Conservation (phyloP, 2,888 invertebrate species). For the Saturnia pavonia region DNA sequence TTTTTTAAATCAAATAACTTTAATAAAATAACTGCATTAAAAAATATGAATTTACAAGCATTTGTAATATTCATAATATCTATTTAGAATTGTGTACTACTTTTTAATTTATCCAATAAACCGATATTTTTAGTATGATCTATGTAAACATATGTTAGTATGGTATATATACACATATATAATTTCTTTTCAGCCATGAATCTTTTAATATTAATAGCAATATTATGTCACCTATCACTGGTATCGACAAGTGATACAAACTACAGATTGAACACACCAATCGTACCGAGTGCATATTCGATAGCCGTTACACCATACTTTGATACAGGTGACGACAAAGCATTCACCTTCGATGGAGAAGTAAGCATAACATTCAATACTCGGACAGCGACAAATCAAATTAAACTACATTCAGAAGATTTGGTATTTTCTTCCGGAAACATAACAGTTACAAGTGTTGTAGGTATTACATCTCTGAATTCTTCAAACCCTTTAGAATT, state of each 20-base stretch:
- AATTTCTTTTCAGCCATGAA: slow-evolving; percentile 58
- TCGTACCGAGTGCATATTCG: slow-evolving; percentile 78
- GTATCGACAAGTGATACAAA: slow-evolving; percentile 52
- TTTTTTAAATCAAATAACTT: too few relatives aligned
- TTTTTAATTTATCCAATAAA: too few relatives aligned
- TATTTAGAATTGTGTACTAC: too few relatives aligned
- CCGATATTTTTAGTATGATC: too few relatives aligned
- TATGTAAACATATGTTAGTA: too few relatives aligned
- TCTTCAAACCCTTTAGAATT: slow-evolving; percentile 52
- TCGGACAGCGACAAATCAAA: slow-evolving; percentile 47
- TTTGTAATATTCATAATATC: too few relatives aligned
- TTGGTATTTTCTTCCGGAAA: slow-evolving; percentile 49
- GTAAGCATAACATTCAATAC: slow-evolving; percentile 66
- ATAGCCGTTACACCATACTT: slow-evolving; percentile 79
- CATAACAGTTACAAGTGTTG: slow-evolving; percentile 47
- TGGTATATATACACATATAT: too few relatives aligned
- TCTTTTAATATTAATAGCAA: slow-evolving; percentile 40
- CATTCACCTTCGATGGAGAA: slow-evolving; percentile 75
- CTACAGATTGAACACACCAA: slow-evolving; percentile 62
- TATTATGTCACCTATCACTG: slow-evolving; percentile 42
- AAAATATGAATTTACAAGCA: too few relatives aligned
- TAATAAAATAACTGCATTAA: too few relatives aligned
- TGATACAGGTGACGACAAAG: slow-evolving; percentile 56
- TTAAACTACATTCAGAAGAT: slow-evolving; percentile 68
- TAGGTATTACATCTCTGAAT: slow-evolving; percentile 38